phyloP scores from a whole-genome alignment of 2,797 vertebrate species.

The Microctenopoma stevenorrisi region DNA sequence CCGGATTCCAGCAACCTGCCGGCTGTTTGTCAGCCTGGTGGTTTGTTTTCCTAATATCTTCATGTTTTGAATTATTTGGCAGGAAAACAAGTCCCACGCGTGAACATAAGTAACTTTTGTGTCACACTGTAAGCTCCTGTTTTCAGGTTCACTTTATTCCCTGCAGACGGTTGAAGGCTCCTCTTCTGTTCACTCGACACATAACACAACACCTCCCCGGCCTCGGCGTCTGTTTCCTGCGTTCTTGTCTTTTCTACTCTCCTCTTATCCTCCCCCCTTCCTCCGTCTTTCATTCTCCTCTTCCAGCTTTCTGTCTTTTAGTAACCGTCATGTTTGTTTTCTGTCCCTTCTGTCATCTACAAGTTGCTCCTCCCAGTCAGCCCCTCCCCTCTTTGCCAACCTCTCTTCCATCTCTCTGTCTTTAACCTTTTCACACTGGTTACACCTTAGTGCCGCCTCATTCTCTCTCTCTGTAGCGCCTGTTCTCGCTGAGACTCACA shows the following conservation, averaged over 20 bases:
- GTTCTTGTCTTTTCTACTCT: no score
- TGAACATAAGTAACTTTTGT: background rate
- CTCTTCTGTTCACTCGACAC: conserved; percentile 8
- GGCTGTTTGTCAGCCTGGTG: background rate
- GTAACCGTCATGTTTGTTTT: background rate
- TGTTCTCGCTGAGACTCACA: conserved; percentile 36
- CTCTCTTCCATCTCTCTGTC: conserved; percentile 16
- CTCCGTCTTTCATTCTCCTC: background rate
- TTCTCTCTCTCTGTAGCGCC: conserved; percentile 10
- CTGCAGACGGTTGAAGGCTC: conserved; percentile 25
- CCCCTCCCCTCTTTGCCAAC: conserved; percentile 9
- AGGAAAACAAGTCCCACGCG: conserved; percentile 24
- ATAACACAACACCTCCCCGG: background rate
- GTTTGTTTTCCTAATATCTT: conserved; percentile 22
- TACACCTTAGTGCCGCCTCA: conserved; percentile 22
- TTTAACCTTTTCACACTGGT: conserved; percentile 7
- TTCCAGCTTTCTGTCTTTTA: background rate
- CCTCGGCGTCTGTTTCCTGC: background rate
- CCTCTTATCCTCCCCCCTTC: background rate
- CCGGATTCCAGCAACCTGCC: conserved; percentile 6
- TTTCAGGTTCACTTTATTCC: conserved; percentile 9
- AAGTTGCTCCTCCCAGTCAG: conserved; percentile 10
- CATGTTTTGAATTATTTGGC: conserved; percentile 35
- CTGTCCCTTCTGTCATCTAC: background rate
- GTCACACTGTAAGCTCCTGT: conserved; percentile 11